Evolutionary conservation across 2,113 vertebrate genomes (phyloP), one percentile per base, ranked within the genome.

Genomic region (Myotis lucifugus): DNA sequence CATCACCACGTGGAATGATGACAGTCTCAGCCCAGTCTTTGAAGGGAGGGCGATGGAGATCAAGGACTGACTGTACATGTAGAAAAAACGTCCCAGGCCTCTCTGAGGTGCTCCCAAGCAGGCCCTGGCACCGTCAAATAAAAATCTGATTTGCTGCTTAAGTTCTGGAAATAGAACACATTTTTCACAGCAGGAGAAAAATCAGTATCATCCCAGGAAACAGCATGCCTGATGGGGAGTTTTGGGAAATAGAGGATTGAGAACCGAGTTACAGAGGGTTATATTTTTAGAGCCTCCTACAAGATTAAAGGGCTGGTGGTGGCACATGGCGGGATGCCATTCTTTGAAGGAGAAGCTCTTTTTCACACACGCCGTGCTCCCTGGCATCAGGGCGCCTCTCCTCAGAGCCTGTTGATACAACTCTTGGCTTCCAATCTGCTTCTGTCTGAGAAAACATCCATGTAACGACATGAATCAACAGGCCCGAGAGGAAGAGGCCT

Each of bases 81-180:
- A 87, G 72, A 84, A 61, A 78, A 88, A 0, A 0, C 7, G 29
- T 52, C 78, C 54, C 67, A 0, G 7, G 83, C 93, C 52, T 93
- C 29, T 54, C 64, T 18, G 37, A 93, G 92, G 61, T 48, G 67
- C 48, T 34, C 21, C 5, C 6, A 32, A 15, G 46, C 59, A 12
- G 91, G 46, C 29, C 32, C 94, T 84, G 96, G 56, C 23, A 87
- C 79, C 52, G 37, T 27, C 92, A 94, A 50, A 81, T 6, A 70
- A 78, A 92, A 73, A 78, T 96, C 95, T 77, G n/a, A 56, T 92
- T 91, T 94, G 95, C 86, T 64, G 7, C 85, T 93, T 96, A 64
- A 85, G 86, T 94, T 56, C 56, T 70, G 23, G 29, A 94, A 81
- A 48, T 12, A 37, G 72, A 91, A 48, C 73, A 32, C 54, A 29